Conservation (phyloP, 2,797 vertebrate genomes). For the Zenarchopterus dispar region DNA sequence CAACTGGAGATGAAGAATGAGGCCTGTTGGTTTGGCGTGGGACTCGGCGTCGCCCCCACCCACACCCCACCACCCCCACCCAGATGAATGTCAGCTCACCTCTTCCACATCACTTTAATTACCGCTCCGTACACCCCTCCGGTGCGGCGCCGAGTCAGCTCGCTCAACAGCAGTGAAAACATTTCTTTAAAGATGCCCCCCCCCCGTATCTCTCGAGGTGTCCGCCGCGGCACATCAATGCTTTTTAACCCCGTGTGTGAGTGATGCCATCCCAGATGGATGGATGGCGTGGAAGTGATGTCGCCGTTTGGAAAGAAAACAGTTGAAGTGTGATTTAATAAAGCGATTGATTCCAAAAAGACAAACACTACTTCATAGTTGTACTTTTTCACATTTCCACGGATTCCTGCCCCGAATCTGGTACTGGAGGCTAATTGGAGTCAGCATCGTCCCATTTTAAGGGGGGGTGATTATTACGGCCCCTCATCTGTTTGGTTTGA, state of each 20-base stretch:
- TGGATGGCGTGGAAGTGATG: constrained; percentile 23
- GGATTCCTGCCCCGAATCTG: constrained; percentile 29
- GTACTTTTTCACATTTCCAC: constrained; percentile 9
- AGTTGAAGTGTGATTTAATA: constrained; percentile 8
- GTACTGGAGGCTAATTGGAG: constrained; percentile 63
- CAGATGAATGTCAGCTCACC: constrained; percentile 76
- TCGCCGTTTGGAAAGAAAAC: constrained; percentile 42
- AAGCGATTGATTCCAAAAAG: not conserved
- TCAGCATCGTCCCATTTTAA: constrained; percentile 57
- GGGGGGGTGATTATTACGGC: constrained; percentile 54
- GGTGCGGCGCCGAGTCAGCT: constrained; percentile 47
- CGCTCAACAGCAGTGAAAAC: constrained; percentile 75
- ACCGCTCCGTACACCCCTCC: constrained; percentile 37
- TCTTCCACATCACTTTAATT: constrained; percentile 76
- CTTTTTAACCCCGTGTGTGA: constrained; percentile 33
- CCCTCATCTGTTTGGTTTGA: constrained; percentile 76
- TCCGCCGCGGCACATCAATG: constrained; percentile 51
- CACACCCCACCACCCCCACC: constrained; percentile 16
- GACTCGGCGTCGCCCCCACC: too few species aligned
- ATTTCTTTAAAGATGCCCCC: constrained; percentile 63
- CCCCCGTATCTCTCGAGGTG: constrained; percentile 51
- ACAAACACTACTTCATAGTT: too few species aligned
- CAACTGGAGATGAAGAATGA: constrained; percentile 71
- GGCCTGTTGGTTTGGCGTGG: constrained; percentile 51
- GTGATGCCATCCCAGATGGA: constrained; percentile 24